phyloP scores from a whole-genome alignment of 2,888 invertebrate species.

The Drosophila seclusa region DNA sequence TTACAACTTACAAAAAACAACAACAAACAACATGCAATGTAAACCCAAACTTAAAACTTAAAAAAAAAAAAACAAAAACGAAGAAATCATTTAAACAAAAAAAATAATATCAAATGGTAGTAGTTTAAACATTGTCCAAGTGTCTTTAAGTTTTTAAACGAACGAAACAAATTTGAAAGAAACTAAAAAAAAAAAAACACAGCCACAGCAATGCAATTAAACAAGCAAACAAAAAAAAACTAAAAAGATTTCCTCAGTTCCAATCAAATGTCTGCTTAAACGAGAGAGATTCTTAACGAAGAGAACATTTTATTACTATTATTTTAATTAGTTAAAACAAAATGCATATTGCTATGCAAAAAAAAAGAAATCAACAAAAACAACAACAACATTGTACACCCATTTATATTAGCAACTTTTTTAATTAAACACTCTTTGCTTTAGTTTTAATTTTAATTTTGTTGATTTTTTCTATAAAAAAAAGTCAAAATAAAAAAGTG shows the following conservation, averaged over 20 bases:
- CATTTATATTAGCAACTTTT: slow-evolving; percentile 62
- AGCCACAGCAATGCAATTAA: slow-evolving; percentile 77
- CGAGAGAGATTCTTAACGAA: slow-evolving; percentile 49
- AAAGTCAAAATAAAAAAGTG: slow-evolving; percentile 61
- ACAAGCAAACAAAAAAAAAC: slow-evolving; percentile 1
- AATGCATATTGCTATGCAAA: slow-evolving; percentile 35
- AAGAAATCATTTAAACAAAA: slow-evolving; percentile 55
- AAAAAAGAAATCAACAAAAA: slow-evolving; percentile 4
- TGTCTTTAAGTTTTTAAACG: slow-evolving; percentile 81
- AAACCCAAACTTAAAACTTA: slow-evolving; percentile 59
- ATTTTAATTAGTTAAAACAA: slow-evolving; percentile 45
- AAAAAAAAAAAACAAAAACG: slow-evolving; percentile 16
- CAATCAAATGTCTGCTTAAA: slow-evolving; percentile 36
- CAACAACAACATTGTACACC: slow-evolving; percentile 40
- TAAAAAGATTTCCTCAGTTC: slow-evolving; percentile 57
- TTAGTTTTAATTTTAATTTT: slow-evolving; percentile 75
- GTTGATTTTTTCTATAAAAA: slow-evolving; percentile 72
- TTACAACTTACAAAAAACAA: slow-evolving; percentile 49
- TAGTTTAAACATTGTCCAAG: slow-evolving; percentile 74
- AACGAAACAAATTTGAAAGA: slow-evolving; percentile 64
- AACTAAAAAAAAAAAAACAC: slow-evolving; percentile 31
- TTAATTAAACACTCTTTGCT: slow-evolving; percentile 62
- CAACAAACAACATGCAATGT: slow-evolving; percentile 43
- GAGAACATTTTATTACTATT: slow-evolving; percentile 30
- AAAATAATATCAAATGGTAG: slow-evolving; percentile 59